Percentiles rank a stretch among this genome's conserved stretches.
These are phyloP conservation scores for Brachypalpus laphriformis DNA, from an alignment of 2,888 invertebrate species.

Conservation along the genomic window DNA sequence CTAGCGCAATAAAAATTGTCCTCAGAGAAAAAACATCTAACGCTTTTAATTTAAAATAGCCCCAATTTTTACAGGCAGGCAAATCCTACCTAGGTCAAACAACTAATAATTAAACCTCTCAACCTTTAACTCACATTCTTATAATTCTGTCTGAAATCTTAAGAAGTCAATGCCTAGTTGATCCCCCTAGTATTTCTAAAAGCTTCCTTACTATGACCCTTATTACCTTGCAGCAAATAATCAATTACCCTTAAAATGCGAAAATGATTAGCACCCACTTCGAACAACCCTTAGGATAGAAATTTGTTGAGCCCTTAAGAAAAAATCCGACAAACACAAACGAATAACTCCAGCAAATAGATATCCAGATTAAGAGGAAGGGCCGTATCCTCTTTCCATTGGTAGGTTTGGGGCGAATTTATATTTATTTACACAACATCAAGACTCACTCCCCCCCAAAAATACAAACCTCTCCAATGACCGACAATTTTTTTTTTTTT, in stretches of 20 bases:
- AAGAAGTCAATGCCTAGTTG: too few relatives aligned
- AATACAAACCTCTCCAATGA: conserved; percentile 30
- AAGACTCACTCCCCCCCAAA: neutral
- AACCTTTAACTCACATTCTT: too few relatives aligned
- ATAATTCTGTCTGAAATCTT: too few relatives aligned
- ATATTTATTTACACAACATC: conserved; percentile 69
- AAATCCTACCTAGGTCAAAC: too few relatives aligned
- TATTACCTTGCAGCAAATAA: conserved; percentile 65
- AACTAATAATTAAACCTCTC: too few relatives aligned
- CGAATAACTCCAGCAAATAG: conserved; percentile 47
- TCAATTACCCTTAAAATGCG: conserved; percentile 74
- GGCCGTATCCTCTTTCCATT: conserved; percentile 66
- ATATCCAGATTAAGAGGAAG: conserved; percentile 62
- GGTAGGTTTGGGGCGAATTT: conserved; percentile 50
- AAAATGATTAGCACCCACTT: conserved; percentile 74
- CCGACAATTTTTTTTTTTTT: too few relatives aligned
- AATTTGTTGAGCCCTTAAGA: conserved; percentile 59
- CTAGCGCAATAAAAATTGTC: too few relatives aligned
- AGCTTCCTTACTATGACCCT: conserved; percentile 10
- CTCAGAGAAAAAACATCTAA: too few relatives aligned
- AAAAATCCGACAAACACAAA: conserved; percentile 15
- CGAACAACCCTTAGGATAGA: conserved; percentile 58
- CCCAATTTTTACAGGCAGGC: too few relatives aligned
- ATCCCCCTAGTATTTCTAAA: neutral
- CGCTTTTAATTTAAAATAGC: too few relatives aligned